Evolutionary conservation across 1,140 invertebrate species (phyloP).

Genomic region (Metaphire vulgaris): DNA sequence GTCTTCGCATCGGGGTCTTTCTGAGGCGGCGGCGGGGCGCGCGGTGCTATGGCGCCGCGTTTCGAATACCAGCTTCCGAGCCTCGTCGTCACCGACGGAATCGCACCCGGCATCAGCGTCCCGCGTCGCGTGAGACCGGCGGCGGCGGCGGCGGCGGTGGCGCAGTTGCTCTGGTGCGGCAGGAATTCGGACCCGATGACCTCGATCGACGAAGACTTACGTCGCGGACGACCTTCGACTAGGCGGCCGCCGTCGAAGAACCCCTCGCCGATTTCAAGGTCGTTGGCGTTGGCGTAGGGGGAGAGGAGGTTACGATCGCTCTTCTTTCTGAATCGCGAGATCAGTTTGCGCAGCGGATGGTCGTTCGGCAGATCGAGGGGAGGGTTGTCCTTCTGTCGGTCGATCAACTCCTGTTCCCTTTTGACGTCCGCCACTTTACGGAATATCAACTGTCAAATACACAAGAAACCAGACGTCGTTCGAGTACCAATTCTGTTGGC

Average conservation of each 20-base stretch:
- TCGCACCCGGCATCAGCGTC: conserved; percentile 54
- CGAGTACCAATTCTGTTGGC: too few species aligned
- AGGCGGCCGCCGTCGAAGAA: background rate
- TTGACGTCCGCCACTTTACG: conserved; percentile 95
- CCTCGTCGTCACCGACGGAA: conserved; percentile 2
- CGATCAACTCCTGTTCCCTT: conserved; percentile 91
- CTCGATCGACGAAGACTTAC: conserved; percentile 25
- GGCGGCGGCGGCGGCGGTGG: background rate
- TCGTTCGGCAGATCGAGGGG: conserved; percentile 76
- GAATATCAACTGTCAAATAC: conserved; percentile 59
- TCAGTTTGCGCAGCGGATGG: conserved; percentile 87
- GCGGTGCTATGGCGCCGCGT: too few species aligned
- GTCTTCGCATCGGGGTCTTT: background rate
- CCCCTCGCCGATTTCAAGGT: conserved; percentile 17
- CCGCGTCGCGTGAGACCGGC: conserved; percentile 28
- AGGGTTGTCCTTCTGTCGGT: conserved; percentile 91
- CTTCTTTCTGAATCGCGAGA: conserved; percentile 74
- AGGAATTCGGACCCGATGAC: background rate
- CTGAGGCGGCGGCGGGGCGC: too few species aligned
- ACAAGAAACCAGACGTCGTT: too few species aligned
- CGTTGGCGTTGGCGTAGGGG: background rate
- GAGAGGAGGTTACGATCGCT: conserved; percentile 17
- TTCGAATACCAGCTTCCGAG: background rate
- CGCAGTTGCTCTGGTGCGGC: background rate
- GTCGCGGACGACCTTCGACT: conserved; percentile 29